These are phyloP conservation scores for Scrobipalpa atriplicella DNA, from an alignment of 2,888 invertebrate species.

Conservation along the genomic window DNA sequence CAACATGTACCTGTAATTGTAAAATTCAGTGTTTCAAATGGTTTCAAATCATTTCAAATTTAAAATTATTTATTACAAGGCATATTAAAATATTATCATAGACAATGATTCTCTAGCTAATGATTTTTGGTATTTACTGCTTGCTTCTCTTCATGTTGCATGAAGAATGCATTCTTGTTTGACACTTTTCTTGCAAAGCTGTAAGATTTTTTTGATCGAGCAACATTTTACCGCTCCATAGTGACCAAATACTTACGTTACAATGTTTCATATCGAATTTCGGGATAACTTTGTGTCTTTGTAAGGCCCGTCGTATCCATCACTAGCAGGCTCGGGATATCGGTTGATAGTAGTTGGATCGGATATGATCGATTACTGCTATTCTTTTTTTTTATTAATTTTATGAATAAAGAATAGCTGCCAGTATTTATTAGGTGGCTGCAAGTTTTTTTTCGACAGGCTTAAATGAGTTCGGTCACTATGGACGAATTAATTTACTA, in stretches of 20 bases:
- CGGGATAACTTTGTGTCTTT: conserved; percentile 41
- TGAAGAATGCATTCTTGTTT: too few species aligned
- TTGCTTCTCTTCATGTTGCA: too few species aligned
- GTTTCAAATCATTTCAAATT: too few species aligned
- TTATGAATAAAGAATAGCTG: background rate
- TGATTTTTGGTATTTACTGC: too few species aligned
- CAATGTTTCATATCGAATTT: conserved; percentile 51
- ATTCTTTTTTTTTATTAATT: background rate
- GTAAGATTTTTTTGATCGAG: conserved; percentile 9
- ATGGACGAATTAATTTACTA: too few species aligned
- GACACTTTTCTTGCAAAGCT: too few species aligned
- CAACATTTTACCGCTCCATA: conserved; percentile 49
- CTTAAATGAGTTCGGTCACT: too few species aligned
- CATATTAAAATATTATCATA: too few species aligned
- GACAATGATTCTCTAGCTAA: too few species aligned
- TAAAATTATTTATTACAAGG: too few species aligned
- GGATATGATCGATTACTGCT: conserved; percentile 47
- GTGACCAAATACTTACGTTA: conserved; percentile 48
- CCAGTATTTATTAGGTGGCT: background rate
- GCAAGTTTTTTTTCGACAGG: background rate
- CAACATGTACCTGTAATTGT: too few species aligned
- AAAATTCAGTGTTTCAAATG: too few species aligned
- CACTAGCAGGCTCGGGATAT: conserved; percentile 42
- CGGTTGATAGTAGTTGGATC: conserved; percentile 9
- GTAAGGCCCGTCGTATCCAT: conserved; percentile 48